These are phyloP conservation scores for Lamellibrachia columna DNA, from an alignment of 2,888 invertebrate genomes.

Conservation along the genomic window DNA sequence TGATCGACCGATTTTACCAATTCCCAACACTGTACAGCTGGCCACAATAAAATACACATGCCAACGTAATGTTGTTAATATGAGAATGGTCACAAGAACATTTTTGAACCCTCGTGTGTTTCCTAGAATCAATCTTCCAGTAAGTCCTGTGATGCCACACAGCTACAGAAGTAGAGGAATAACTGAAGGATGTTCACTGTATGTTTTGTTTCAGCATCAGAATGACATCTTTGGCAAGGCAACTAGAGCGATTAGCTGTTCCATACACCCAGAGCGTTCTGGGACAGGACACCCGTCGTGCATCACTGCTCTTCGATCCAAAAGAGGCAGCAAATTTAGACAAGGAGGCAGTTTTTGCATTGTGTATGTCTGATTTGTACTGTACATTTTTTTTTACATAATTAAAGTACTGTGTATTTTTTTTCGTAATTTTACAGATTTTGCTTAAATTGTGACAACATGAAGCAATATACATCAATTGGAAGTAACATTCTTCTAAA, in stretches of 20 bases:
- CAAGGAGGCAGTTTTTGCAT: constrained; percentile 83
- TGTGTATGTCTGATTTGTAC: constrained; percentile 71
- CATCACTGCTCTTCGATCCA: constrained; percentile 88
- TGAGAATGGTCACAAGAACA: too few species aligned
- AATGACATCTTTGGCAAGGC: constrained; percentile 65
- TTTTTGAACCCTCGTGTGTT: too few species aligned
- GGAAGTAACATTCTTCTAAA: too few species aligned
- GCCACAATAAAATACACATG: too few species aligned
- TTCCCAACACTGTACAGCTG: too few species aligned
- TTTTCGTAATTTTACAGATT: neutral
- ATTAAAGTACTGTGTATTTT: neutral
- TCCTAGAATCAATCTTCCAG: too few species aligned
- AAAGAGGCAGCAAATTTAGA: constrained; percentile 89
- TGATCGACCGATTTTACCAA: too few species aligned
- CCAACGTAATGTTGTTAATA: too few species aligned
- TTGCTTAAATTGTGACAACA: neutral
- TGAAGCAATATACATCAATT: neutral
- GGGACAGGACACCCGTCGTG: constrained; percentile 63
- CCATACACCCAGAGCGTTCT: constrained; percentile 59
- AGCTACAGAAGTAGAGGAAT: too few species aligned
- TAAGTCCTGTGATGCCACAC: too few species aligned
- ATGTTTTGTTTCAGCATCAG: constrained; percentile 21
- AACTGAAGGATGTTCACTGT: neutral
- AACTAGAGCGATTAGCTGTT: constrained; percentile 64
- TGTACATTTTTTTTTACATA: constrained; percentile 14